Conservation (phyloP, 1,140 invertebrate genomes). For the Tribolium madens region DNA sequence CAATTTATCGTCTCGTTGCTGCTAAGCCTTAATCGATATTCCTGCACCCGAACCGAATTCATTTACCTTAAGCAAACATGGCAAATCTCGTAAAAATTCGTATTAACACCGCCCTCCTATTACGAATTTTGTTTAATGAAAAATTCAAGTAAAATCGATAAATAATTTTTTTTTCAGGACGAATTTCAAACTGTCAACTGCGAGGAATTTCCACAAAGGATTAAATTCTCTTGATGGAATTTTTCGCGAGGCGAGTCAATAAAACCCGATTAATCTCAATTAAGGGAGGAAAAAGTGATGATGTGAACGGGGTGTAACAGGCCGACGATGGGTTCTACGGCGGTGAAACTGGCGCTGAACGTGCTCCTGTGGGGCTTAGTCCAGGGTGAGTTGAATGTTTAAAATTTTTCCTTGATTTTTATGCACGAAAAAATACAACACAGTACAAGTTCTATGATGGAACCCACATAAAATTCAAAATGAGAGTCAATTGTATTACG, state of each 20-base stretch:
- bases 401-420: background rate
- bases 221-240: constrained; percentile 33
- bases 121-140: background rate
- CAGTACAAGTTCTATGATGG: too few species aligned
- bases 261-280: constrained; percentile 20
- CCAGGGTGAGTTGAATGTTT: background rate
- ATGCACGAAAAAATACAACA: background rate
- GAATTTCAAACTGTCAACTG: constrained; percentile 22
- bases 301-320: constrained; percentile 23
- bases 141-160: background rate
- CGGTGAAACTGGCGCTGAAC: constrained; percentile 11
- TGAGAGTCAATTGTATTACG: too few species aligned
- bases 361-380: constrained; percentile 7
- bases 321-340: background rate
- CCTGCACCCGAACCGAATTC: constrained; percentile 1
- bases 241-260: constrained; percentile 14
- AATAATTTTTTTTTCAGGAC: background rate
- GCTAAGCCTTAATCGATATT: constrained; percentile 18
- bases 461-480: too few species aligned
- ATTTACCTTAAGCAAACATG: constrained; percentile 1
- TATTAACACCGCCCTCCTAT: background rate
- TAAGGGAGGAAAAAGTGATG: constrained; percentile 16
- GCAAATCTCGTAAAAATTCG: constrained; percentile 2
- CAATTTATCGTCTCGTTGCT: constrained; percentile 6
- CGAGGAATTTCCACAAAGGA: background rate